Conservation (phyloP, 2,888 invertebrate species). For the Calephelis perditalis region DNA sequence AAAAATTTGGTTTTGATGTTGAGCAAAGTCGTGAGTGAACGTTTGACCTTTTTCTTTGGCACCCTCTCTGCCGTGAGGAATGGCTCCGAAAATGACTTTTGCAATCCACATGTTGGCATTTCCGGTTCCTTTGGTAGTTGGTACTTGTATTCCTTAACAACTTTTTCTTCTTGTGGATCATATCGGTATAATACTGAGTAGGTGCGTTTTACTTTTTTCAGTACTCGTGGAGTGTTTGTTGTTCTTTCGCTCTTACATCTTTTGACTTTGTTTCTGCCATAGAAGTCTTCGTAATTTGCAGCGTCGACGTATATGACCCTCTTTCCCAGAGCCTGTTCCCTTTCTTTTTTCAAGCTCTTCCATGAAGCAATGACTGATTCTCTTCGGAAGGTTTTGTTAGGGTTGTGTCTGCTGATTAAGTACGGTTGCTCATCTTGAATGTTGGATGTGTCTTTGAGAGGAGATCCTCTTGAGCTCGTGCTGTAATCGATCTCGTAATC, state of each 20-base stretch:
- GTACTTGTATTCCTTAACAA: constrained; percentile 70
- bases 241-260: constrained; percentile 68
- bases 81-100: constrained; percentile 63
- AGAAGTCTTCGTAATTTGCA: constrained; percentile 63
- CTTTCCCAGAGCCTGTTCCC: constrained; percentile 68
- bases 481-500: constrained; percentile 68
- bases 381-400: constrained; percentile 68
- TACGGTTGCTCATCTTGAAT: constrained; percentile 61
- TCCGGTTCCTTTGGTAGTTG: constrained; percentile 51
- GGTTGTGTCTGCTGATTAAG: constrained; percentile 71
- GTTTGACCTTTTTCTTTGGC: constrained; percentile 69
- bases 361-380: constrained; percentile 74
- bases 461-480: constrained; percentile 63
- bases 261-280: constrained; percentile 67
- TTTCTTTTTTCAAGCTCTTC: constrained; percentile 70
- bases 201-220: constrained; percentile 66
- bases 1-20: constrained; percentile 70
- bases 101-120: constrained; percentile 38
- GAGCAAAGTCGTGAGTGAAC: constrained; percentile 65
- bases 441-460: constrained; percentile 68
- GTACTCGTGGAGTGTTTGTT: constrained; percentile 46
- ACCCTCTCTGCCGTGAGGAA: constrained; percentile 53
- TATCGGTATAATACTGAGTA: constrained; percentile 70
- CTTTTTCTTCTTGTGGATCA: constrained; percentile 65
- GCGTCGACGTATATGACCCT: constrained; percentile 64